Base-by-base conservation (phyloP, 1,140 invertebrate genomes). In the Solen grandis region DNA sequence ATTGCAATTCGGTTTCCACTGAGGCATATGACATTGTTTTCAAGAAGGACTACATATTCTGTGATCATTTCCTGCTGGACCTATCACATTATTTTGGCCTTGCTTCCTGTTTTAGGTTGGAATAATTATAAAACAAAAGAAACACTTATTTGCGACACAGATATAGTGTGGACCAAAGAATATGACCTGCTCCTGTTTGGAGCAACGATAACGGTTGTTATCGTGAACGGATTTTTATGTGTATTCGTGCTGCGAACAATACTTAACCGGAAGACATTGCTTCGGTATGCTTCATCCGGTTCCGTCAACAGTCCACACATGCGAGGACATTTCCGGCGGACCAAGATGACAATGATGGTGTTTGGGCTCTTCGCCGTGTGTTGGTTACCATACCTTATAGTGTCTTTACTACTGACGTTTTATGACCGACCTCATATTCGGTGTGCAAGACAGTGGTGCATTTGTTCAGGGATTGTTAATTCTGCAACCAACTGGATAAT, bases 401-500 rank as follows among this genome's bases (percentile, higher is more conserved):
- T 69, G 1, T 69, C 66, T 2, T 8, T 69, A 22, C 22, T 54
- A 8, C 66, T 69, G 5, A 16, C 16, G 1, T 69, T 69, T 54
- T 29, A 50, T 14, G 54, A 52, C 8, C 29, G 25, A 16, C 66
- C 66, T 1, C n/a, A 41, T 29, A 33, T 69, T 19, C 19, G 66
- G 36, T 69, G 66, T 54, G 33, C 13, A 2, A 52, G 66, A 69
- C 66, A 52, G 31, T 69, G 66, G 66, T 69, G 41, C 35, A 69
- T 69, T 54, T 69, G 66, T 69, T 38, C 41, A 5, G 66, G 66
- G n/a, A 27, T 69, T 14, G 25, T 69, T 46, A 69, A 69, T 69
- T 69, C 66, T 31, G 66, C 66, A 19, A 54, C 46, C n/a, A 69
- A 69, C 46, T 69, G 66, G 66, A 50, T 69, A 19, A 69, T 69